Evolutionary conservation across 2,113 vertebrate species (phyloP), one percentile per base, ranked within the genome.

Genomic region (Heloderma charlesbogerti): DNA sequence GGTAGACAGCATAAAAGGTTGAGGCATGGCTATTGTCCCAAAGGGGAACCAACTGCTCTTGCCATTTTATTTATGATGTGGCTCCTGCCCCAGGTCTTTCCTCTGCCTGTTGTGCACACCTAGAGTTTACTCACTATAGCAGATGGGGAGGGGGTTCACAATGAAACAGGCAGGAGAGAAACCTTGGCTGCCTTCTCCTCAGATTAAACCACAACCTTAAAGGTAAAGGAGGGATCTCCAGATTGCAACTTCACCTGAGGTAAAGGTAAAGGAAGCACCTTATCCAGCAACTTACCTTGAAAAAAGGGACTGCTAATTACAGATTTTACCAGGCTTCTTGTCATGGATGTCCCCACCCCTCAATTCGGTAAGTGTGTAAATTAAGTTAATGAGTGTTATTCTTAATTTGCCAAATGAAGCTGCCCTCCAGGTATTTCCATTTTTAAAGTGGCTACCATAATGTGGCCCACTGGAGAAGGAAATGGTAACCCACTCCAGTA

Each of bases 11-110:
- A 66, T 78, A 66, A 66, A 79, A 80, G 87, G n/a, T 0, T 92
- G 77, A 0, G 0, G 82, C 90, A 5, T 5, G 92, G 25, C 81
- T 86, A 2, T 54, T 60, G 63, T 91, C 18, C 54, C 85, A 43
- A 40, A 37, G 0, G 0, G 27, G 3, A 51, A 78, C 6, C 54
- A 88, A 29, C 2, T 86, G 15, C 20, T n/a, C 69, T 81, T 66
- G 84, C 45, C 48, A 29, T 86, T 69, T 69, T 71, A 48, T 85
- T 69, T 85, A 69, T 71, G 37, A 85, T 34, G 80, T 81, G 67
- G 51, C 51, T 40, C 25, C 10, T 45, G 40, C 22, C 27, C 22
- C 9, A 9, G 25, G 1, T 48, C 43, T 27, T 45, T 40, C 18
- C 22, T 43, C 37, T 8, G 40, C 77, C 43, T 60, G 15, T 4